Conservation (phyloP, 2,113 vertebrate genomes). For the Labeo catla region DNA sequence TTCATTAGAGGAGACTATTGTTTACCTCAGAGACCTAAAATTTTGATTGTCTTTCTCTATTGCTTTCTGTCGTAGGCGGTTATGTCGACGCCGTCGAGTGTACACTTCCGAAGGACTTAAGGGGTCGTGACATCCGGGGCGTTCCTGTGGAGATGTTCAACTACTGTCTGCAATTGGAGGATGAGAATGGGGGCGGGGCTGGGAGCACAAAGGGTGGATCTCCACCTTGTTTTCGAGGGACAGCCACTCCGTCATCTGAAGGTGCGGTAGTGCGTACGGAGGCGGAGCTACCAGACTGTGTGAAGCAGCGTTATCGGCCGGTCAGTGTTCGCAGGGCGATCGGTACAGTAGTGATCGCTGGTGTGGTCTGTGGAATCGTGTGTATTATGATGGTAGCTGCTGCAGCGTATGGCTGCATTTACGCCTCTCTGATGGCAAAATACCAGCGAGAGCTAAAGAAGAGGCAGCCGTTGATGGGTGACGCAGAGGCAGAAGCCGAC, state of each 20-base stretch:
- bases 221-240: slow-evolving; percentile 84
- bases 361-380: slow-evolving; percentile 94
- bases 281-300: slow-evolving; percentile 69
- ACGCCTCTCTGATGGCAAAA: slow-evolving; percentile 97
- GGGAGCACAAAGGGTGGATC: slow-evolving; percentile 66
- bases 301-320: slow-evolving; percentile 86
- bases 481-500: slow-evolving; percentile 88
- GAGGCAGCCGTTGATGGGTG: slow-evolving; percentile 95
- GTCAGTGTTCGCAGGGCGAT: slow-evolving; percentile 94
- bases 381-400: slow-evolving; percentile 99
- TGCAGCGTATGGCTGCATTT: slow-evolving; percentile 96
- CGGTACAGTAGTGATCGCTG: slow-evolving; percentile 95
- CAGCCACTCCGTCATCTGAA: slow-evolving; percentile 74
- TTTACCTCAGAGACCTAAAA: not conserved
- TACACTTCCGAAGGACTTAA: slow-evolving; percentile 95
- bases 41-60: slow-evolving; percentile 7
- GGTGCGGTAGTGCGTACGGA: slow-evolving; percentile 59
- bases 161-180: slow-evolving; percentile 95
- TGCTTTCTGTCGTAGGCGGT: slow-evolving; percentile 80
- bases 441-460: slow-evolving; percentile 98
- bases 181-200: slow-evolving; percentile 84
- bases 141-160: slow-evolving; percentile 99
- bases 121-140: slow-evolving; percentile 92
- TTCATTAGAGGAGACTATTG: slow-evolving; percentile 23
- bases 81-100: slow-evolving; percentile 95